A percentile compares a stretch with the other conserved stretches of the same genome.
phyloP scores from a whole-genome alignment of 2,797 vertebrate genomes.

The Typhlichthys subterraneus region DNA sequence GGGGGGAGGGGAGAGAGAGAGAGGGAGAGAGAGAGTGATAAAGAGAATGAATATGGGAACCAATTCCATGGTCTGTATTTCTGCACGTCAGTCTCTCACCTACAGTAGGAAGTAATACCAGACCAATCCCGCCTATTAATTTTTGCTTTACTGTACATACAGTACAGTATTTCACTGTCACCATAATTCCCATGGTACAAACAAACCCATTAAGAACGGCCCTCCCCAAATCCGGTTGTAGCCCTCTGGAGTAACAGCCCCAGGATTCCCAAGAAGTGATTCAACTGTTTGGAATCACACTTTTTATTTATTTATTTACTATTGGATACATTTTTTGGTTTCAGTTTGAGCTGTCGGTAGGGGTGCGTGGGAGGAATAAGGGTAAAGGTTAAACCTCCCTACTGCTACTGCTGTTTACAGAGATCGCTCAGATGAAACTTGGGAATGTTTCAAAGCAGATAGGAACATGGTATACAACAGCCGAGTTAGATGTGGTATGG shows the following conservation, averaged over 20 bases:
- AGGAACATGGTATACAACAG: neutral
- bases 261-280: too few species aligned
- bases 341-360: constrained; percentile 36
- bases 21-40: too few species aligned
- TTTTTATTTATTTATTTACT: too few species aligned
- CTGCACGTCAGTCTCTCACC: too few species aligned
- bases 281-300: too few species aligned
- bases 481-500: neutral
- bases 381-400: constrained; percentile 33
- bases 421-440: constrained; percentile 11
- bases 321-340: constrained; percentile 11
- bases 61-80: too few species aligned
- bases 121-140: constrained; percentile 10
- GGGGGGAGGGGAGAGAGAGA: too few species aligned
- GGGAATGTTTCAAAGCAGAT: constrained; percentile 4
- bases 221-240: too few species aligned
- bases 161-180: neutral
- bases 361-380: constrained; percentile 35
- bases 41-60: too few species aligned
- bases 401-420: constrained; percentile 46
- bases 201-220: neutral
- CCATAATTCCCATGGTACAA: neutral
- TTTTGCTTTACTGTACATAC: neutral
- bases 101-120: too few species aligned
- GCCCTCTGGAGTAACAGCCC: too few species aligned